Conservation (phyloP, 2,888 invertebrate species). For the Nycteola revayana region DNA sequence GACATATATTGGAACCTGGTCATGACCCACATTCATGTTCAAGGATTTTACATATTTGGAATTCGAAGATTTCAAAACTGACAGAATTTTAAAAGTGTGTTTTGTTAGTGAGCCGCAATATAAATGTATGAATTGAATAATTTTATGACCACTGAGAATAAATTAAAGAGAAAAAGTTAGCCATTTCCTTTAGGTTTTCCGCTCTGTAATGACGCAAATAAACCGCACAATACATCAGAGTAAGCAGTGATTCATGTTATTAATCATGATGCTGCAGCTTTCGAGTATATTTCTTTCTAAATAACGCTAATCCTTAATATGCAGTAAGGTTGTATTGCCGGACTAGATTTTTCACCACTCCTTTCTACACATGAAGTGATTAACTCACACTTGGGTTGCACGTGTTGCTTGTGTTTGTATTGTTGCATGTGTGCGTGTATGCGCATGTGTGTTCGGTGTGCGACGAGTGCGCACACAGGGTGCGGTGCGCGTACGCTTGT, state of each 20-base stretch:
- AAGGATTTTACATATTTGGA: constrained; percentile 81
- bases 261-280: constrained; percentile 30
- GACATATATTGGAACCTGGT: constrained; percentile 74
- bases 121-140: constrained; percentile 40
- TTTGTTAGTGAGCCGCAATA: constrained; percentile 55
- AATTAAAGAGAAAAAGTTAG: constrained; percentile 15
- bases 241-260: constrained; percentile 37
- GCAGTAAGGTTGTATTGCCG: constrained; percentile 47
- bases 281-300: constrained; percentile 14
- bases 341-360: constrained; percentile 68
- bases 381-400: constrained; percentile 31
- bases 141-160: constrained; percentile 24
- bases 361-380: constrained; percentile 56
- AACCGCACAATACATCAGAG: constrained; percentile 34
- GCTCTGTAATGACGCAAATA: constrained; percentile 29
- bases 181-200: constrained; percentile 44
- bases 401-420: constrained; percentile 37
- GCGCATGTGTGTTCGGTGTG: constrained; percentile 35
- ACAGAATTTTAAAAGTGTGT: constrained; percentile 63
- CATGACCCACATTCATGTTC: constrained; percentile 79
- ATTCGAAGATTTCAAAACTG: constrained; percentile 75
- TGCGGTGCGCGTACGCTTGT: constrained; percentile 42
- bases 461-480: constrained; percentile 46
- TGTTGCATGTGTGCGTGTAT: constrained; percentile 40
- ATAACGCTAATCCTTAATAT: constrained; percentile 31